These are phyloP conservation scores for Notothenia coriiceps DNA, from an alignment of 2,113 vertebrate species.

Conservation along the genomic window DNA sequence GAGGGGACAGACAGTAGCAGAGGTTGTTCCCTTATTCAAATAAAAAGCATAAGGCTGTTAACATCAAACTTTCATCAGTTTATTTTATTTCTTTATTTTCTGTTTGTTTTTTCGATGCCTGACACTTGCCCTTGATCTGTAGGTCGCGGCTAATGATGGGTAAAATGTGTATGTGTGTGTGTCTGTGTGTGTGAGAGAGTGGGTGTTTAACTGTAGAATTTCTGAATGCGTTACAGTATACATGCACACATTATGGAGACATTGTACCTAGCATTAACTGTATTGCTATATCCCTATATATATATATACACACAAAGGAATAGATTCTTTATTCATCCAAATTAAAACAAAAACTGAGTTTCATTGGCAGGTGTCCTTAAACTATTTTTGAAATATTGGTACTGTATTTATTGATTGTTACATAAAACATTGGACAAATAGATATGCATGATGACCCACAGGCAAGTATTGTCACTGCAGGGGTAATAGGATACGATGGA, in stretches of 20 bases:
- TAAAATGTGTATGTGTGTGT: constrained; percentile 2
- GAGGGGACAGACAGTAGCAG: constrained; percentile 58
- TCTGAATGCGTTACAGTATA: too few relatives aligned
- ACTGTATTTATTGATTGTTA: background rate
- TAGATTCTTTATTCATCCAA: too few relatives aligned
- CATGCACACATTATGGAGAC: too few relatives aligned
- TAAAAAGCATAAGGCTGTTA: constrained; percentile 81
- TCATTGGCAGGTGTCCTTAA: background rate
- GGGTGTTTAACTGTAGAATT: too few relatives aligned
- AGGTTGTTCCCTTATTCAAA: constrained; percentile 67
- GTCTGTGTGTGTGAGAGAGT: background rate
- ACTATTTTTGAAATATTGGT: background rate
- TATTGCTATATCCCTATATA: too few relatives aligned
- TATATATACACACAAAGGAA: too few relatives aligned
- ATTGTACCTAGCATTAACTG: background rate
- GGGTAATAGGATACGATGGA: background rate
- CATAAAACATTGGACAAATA: background rate
- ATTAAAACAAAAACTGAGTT: background rate
- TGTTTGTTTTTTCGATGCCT: constrained; percentile 45
- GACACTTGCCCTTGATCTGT: constrained; percentile 21
- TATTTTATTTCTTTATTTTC: constrained; percentile 62
- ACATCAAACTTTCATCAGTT: constrained; percentile 79
- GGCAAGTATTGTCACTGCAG: background rate
- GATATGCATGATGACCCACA: background rate
- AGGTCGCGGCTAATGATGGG: constrained; percentile 18